Conservation (phyloP, 2,888 invertebrate genomes). For the Acanthacorydalis orientalis region DNA sequence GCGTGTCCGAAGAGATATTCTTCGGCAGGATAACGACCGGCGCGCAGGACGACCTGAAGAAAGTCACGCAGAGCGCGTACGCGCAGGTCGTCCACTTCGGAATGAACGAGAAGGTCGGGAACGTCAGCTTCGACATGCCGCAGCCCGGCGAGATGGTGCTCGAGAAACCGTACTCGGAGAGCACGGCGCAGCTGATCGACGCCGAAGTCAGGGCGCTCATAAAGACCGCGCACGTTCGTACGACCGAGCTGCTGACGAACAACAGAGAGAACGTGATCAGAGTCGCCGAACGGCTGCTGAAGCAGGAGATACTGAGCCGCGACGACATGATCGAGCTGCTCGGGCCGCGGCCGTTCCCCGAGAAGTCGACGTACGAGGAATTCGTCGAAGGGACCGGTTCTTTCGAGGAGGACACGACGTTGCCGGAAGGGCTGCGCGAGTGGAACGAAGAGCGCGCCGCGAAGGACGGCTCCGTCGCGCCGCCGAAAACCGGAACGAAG, state of each 20-base stretch:
- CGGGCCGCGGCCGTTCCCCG: conserved; percentile 88
- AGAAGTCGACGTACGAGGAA: conserved; percentile 98
- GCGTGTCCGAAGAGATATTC: conserved; percentile 94
- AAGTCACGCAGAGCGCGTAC: conserved; percentile 96
- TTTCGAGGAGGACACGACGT: conserved; percentile 85
- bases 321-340: conserved; percentile 96
- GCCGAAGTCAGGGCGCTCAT: conserved; percentile 73
- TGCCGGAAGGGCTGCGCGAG: conserved; percentile 88
- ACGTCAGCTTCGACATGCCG: conserved; percentile 90
- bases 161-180: conserved; percentile 96
- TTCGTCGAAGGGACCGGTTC: conserved; percentile 98
- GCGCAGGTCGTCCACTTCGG: conserved; percentile 95
- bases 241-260: conserved; percentile 54
- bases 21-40: conserved; percentile 94
- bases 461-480: conserved; percentile 8
- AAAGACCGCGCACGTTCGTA: conserved; percentile 60
- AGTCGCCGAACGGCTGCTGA: conserved; percentile 73
- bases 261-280: conserved; percentile 80
- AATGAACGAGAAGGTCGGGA: conserved; percentile 95
- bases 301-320: conserved; percentile 86
- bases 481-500: conserved; percentile 3
- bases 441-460: conserved; percentile 66
- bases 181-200: conserved; percentile 92
- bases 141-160: conserved; percentile 82
- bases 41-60: conserved; percentile 95